Conservation (phyloP, 2,113 vertebrate genomes). For the Erythrocercus mccallii region DNA sequence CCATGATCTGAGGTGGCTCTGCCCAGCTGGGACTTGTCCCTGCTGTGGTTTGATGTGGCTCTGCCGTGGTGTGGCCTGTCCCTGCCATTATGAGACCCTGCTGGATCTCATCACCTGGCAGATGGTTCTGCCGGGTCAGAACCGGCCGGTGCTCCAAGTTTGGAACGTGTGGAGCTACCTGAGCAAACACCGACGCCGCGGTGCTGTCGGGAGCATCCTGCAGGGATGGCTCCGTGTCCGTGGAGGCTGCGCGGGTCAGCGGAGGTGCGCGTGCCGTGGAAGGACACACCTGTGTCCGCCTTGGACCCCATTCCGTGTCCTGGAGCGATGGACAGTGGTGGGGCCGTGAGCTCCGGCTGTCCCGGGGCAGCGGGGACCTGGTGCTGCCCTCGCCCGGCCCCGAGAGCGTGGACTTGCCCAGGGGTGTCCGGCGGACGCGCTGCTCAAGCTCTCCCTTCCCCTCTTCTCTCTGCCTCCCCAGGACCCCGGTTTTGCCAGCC, state of each 20-base stretch:
- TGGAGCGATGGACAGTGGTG: accelerated
- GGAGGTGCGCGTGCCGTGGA: accelerated
- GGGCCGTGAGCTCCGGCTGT: accelerated
- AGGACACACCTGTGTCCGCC: accelerated
- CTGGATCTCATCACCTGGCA: no score
- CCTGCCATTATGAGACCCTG: no score
- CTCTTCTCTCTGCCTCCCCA: slow-evolving; percentile 64
- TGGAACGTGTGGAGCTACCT: accelerated
- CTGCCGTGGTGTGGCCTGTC: no score
- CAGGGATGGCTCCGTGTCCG: accelerated
- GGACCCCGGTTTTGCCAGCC: slow-evolving; percentile 92
- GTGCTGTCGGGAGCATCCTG: accelerated
- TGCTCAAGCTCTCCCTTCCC: slow-evolving; percentile 53
- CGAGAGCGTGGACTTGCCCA: not conserved
- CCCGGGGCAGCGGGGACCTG: not conserved
- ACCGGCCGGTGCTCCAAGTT: accelerated
- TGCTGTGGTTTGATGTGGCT: no score
- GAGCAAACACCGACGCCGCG: accelerated
- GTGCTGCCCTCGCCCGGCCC: not conserved
- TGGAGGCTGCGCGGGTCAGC: not conserved
- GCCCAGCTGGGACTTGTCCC: no score
- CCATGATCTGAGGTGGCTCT: no score
- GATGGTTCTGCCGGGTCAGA: accelerated
- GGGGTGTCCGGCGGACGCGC: not conserved
- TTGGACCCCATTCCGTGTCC: accelerated